Conservation (phyloP, 92 coral and sea anemone genomes). For the Porites divaricata region DNA sequence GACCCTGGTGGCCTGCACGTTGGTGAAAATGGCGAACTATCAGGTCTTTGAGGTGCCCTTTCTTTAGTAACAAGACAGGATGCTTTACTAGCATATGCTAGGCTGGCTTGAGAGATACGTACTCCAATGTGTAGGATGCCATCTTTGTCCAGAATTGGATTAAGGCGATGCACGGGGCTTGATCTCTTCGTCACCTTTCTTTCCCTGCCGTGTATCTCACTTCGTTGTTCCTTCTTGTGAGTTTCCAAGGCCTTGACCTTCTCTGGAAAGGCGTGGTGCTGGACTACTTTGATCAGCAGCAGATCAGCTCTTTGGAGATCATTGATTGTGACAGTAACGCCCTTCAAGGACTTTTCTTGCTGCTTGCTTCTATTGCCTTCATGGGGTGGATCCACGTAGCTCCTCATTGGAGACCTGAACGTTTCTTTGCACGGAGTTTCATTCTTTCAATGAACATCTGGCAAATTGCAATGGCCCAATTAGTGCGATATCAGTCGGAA, state of each 20-base stretch:
- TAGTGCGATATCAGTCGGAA: conserved; percentile 34
- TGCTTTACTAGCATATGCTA: not conserved
- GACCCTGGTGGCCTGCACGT: not conserved
- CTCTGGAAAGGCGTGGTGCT: not conserved
- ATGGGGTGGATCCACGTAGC: not conserved
- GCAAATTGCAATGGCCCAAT: conserved; percentile 2
- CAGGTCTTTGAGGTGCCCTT: not conserved
- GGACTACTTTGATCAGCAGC: conserved; percentile 15
- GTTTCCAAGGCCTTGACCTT: not conserved
- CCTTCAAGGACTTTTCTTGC: not conserved
- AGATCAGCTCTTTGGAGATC: conserved; percentile 19
- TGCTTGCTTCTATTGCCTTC: not conserved
- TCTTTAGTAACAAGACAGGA: not conserved
- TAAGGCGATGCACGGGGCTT: not conserved
- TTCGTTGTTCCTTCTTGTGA: conserved; percentile 2
- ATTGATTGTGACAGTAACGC: not conserved
- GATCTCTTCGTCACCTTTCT: not conserved
- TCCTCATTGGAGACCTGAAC: not conserved
- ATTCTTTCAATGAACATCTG: not conserved
- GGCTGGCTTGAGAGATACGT: not conserved
- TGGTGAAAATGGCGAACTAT: not conserved
- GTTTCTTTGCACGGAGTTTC: not conserved
- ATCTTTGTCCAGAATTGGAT: not conserved
- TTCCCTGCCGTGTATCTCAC: not conserved
- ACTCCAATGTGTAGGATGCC: not conserved